Evolutionary conservation across 2,888 invertebrate genomes (phyloP).

Genomic region (Chirona hameri): DNA sequence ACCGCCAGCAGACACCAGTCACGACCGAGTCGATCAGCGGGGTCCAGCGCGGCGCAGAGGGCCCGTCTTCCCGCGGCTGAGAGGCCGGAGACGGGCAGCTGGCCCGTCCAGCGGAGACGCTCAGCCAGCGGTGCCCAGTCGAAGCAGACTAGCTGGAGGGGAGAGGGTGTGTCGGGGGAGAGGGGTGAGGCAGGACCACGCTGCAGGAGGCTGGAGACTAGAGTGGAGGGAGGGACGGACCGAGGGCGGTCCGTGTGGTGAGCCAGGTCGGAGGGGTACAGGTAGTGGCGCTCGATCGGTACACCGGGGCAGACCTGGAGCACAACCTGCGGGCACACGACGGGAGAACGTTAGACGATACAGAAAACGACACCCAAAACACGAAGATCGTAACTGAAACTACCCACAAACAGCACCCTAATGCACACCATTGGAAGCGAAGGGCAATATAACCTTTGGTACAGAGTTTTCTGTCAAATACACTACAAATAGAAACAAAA

Average conservation of each 20-base stretch:
- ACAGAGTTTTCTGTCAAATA: no score
- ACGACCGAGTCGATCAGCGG: conserved; percentile 37
- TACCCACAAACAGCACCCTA: no score
- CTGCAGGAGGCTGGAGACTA: conserved; percentile 49
- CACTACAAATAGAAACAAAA: no score
- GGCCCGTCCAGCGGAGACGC: background rate
- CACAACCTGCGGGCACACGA: conserved; percentile 51
- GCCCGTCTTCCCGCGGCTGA: background rate
- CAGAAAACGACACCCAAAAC: no score
- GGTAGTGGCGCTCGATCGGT: conserved; percentile 60
- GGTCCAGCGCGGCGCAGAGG: conserved; percentile 37
- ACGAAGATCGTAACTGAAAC: no score
- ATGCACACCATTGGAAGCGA: no score
- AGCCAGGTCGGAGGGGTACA: conserved; percentile 59
- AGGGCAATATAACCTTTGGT: no score
- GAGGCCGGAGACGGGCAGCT: background rate
- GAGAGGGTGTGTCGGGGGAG: conserved; percentile 51
- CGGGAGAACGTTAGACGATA: no score
- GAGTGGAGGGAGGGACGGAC: conserved; percentile 45
- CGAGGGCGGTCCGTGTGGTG: conserved; percentile 44
- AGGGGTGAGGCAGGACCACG: conserved; percentile 45
- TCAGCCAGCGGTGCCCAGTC: conserved; percentile 53
- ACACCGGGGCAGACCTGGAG: conserved; percentile 64
- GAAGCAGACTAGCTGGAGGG: conserved; percentile 58
- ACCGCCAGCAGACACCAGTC: conserved; percentile 40